Evolutionary conservation across 2,888 invertebrate species (phyloP), one percentile per base, ranked within the genome.

Genomic region (Acheta domesticus): DNA sequence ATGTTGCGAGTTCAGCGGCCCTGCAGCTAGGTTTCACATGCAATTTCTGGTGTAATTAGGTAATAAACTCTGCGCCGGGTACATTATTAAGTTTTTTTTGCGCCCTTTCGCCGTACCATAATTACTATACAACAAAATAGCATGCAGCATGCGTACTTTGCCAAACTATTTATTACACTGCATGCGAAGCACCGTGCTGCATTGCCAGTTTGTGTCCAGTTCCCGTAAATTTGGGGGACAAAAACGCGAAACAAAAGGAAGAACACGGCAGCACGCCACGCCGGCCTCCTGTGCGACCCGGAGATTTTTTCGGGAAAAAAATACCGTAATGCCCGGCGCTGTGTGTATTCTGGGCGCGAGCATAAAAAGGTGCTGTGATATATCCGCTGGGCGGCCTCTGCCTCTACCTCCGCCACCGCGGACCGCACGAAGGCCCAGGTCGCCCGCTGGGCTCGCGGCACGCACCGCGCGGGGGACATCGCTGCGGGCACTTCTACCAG

Each of bases 171-270:
- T 62, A 62, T 62, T 14, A 62, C 16, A 14, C 16, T 19, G 62
- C 62, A 62, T n/a, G 62, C 16, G 14, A 36, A 62, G 62, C 16
- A 12, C 62, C 16, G 16, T n/a, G 62, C 62, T 62, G 62, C 62
- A 62, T 62, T n/a, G 62, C 62, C 62, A 62, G 62, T 62, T 62
- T 62, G 62, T 12, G 62, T 62, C 62, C n/a, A 62, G 4, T 62
- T 62, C 16, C 16, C 62, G 62, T 62, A 62, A 62, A 62, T 62
- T n/a, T n/a, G n/a, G 62, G 62, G n/a, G 62, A 62, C 62, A 62
- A 62, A 62, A 62, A 62, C 62, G 62, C 62, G n/a, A 62, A 62
- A 62, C 62, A 62, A 62, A 62, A n/a, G 62, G n/a, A 62, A 62
- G 62, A n/a, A 62, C 62, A 12, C 0, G 12, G n/a, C 62, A 62